A percentile compares a stretch with the other conserved stretches of the same genome.
Conservation (phyloP, 2,888 invertebrate species). For the Stramonita haemastoma region DNA sequence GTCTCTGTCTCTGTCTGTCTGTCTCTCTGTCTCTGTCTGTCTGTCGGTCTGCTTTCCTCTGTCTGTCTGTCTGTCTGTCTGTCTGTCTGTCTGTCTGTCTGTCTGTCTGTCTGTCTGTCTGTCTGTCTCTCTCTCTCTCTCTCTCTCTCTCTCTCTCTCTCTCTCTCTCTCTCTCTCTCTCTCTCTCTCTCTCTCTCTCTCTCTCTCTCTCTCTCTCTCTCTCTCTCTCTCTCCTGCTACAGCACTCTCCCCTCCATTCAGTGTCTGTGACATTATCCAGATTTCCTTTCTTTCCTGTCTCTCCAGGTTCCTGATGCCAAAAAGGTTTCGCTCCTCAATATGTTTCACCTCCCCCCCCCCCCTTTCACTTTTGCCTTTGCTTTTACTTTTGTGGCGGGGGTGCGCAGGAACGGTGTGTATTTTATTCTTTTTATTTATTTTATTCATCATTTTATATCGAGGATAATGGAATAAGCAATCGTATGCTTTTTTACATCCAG, state of each 20-base stretch:
- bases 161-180: neutral
- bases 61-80: constrained; percentile 11
- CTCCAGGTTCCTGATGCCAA: no score
- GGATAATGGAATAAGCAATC: no score
- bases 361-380: neutral
- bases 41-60: neutral
- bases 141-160: neutral
- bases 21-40: neutral
- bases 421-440: no score
- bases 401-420: no score
- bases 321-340: no score
- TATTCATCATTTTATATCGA: no score
- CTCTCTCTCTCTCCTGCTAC: neutral
- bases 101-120: neutral
- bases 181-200: neutral
- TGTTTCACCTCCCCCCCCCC: no score
- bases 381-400: no score
- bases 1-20: no score
- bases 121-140: neutral
- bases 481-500: no score
- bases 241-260: no score
- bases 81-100: constrained; percentile 4
- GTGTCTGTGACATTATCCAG: neutral
- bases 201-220: neutral
- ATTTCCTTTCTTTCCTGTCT: neutral